Conservation (phyloP, 2,888 invertebrate species). For the Cylloceria caligata region DNA sequence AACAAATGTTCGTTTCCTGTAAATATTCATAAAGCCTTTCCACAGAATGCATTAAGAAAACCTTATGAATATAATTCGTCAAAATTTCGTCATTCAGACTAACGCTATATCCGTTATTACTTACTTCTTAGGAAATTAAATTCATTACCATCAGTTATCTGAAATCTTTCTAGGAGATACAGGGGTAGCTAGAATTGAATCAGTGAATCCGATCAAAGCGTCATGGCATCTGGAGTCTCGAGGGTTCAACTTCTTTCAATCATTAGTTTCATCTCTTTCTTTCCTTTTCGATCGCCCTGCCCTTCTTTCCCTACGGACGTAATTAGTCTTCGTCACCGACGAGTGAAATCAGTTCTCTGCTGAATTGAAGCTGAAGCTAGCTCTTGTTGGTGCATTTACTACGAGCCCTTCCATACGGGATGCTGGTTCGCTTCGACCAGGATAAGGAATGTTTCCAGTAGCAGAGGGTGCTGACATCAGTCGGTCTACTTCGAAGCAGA, state of each 20-base stretch:
- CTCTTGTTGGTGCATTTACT: conserved; percentile 10
- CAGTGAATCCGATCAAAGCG: conserved; percentile 33
- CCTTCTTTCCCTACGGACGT: conserved; percentile 63
- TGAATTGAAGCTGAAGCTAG: conserved; percentile 15
- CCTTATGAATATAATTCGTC: neutral
- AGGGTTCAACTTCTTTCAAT: conserved; percentile 63
- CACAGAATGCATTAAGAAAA: no score
- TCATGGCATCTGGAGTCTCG: conserved; percentile 18
- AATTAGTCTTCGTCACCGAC: conserved; percentile 68
- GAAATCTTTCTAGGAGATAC: conserved; percentile 20
- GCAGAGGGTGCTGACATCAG: conserved; percentile 41
- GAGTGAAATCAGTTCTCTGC: conserved; percentile 63
- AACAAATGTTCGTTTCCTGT: no score
- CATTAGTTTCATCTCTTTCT: conserved; percentile 53
- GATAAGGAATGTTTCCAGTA: conserved; percentile 45
- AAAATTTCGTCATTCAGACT: neutral
- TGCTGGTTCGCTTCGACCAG: conserved; percentile 34
- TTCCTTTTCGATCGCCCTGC: conserved; percentile 45
- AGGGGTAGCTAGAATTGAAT: conserved; percentile 45
- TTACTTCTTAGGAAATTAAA: conserved; percentile 7
- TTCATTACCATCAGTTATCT: conserved; percentile 13
- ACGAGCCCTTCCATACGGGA: conserved; percentile 11
- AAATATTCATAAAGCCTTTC: no score
- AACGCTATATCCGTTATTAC: neutral
- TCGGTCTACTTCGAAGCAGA: conserved; percentile 43